These are phyloP conservation scores for Montipora capitata DNA, from an alignment of 92 coral and sea anemone species.

Conservation along the genomic window DNA sequence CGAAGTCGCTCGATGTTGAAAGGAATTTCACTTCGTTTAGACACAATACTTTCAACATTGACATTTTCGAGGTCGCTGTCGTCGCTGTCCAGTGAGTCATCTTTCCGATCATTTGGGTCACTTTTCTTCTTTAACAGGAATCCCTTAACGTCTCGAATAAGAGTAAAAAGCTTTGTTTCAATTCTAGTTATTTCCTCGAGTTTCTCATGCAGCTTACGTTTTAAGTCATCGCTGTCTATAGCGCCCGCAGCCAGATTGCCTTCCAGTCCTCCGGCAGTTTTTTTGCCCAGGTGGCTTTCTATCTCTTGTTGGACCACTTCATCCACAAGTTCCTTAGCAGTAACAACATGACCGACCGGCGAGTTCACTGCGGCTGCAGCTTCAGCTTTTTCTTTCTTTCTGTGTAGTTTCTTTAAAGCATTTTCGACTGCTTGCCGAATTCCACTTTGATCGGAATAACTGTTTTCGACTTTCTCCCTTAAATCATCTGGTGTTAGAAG, in stretches of 20 bases:
- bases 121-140: constrained; percentile 75
- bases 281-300: constrained; percentile 36
- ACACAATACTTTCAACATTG: constrained; percentile 15
- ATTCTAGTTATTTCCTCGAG: constrained; percentile 75
- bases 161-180: constrained; percentile 74
- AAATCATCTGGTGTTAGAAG: constrained; percentile 77
- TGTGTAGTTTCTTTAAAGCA: constrained; percentile 85
- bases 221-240: constrained; percentile 53
- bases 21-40: constrained; percentile 76
- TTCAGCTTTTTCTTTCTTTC: constrained; percentile 67
- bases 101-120: constrained; percentile 5
- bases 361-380: constrained; percentile 41
- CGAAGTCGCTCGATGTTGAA: constrained; percentile 76
- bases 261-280: constrained; percentile 5
- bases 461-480: constrained; percentile 81
- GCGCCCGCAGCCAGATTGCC: background rate
- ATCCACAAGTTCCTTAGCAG: constrained; percentile 84
- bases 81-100: constrained; percentile 34
- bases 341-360: constrained; percentile 20
- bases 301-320: constrained; percentile 84
- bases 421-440: constrained; percentile 83
- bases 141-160: constrained; percentile 83
- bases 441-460: constrained; percentile 59
- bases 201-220: constrained; percentile 77
- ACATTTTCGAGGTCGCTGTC: constrained; percentile 64